Evolutionary conservation across 1,140 invertebrate genomes (phyloP).

Genomic region (Melitaea cinxia): DNA sequence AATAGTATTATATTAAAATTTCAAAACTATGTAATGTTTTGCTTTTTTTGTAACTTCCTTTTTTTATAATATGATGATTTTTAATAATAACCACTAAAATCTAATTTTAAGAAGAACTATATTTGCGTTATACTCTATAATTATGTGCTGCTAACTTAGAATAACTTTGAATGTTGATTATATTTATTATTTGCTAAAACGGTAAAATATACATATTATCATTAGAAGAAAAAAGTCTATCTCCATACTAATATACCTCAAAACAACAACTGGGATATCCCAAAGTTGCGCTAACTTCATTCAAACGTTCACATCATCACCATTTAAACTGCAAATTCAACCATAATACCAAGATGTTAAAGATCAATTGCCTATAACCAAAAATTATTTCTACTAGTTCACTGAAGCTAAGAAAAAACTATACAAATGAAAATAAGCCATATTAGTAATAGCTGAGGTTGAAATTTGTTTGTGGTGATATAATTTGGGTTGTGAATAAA

Average conservation of each 20-base stretch:
- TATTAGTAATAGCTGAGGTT: conserved; percentile 19
- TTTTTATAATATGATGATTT: no score
- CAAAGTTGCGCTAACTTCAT: conserved; percentile 72
- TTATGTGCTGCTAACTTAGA: no score
- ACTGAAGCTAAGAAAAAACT: neutral
- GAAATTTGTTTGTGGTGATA: conserved; percentile 15
- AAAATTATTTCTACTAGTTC: neutral
- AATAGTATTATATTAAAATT: no score
- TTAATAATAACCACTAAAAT: no score
- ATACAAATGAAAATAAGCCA: conserved; percentile 19
- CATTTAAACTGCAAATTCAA: conserved; percentile 39
- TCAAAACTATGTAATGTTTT: no score
- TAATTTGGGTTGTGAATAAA: neutral
- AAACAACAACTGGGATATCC: conserved; percentile 68
- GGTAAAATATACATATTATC: neutral
- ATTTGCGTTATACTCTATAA: no score
- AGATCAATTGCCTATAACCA: conserved; percentile 30
- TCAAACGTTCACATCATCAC: conserved; percentile 44
- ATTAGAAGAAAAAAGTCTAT: conserved; percentile 37
- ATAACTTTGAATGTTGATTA: no score
- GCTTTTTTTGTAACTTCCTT: no score
- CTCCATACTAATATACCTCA: conserved; percentile 47
- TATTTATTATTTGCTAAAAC: no score
- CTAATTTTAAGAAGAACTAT: no score
- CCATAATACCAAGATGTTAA: conserved; percentile 32